These are phyloP conservation scores for Lasius platythorax DNA, from an alignment of 2,888 invertebrate species.

Conservation along the genomic window DNA sequence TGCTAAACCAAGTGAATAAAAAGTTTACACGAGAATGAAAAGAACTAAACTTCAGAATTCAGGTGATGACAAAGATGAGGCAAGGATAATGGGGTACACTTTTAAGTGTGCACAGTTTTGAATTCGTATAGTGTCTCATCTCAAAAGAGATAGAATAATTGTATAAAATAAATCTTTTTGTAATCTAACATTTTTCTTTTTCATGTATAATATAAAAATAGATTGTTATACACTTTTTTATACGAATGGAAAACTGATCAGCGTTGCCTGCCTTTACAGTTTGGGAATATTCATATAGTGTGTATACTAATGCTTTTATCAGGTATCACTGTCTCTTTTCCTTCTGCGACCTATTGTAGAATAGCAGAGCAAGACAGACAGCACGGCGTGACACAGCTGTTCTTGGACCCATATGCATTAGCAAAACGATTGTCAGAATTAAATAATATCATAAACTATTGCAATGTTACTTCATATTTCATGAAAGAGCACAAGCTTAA, in stretches of 20 bases:
- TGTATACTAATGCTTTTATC: conserved; percentile 41
- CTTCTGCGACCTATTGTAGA: conserved; percentile 80
- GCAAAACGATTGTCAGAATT: conserved; percentile 44
- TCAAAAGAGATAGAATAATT: conserved; percentile 4
- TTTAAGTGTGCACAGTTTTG: conserved; percentile 63
- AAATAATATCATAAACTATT: conserved; percentile 43
- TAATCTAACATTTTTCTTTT: conserved; percentile 8
- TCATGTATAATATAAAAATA: background rate
- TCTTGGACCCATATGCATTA: conserved; percentile 85
- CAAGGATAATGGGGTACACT: conserved; percentile 60
- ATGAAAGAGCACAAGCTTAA: conserved; percentile 40
- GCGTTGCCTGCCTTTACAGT: conserved; percentile 72
- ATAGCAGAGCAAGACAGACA: conserved; percentile 76
- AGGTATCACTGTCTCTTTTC: conserved; percentile 79
- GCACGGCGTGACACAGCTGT: conserved; percentile 83
- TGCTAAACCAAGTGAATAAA: conserved; percentile 29
- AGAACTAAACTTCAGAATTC: conserved; percentile 59
- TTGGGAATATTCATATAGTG: conserved; percentile 34
- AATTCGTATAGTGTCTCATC: conserved; percentile 54
- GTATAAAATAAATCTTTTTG: background rate
- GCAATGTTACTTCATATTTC: conserved; percentile 38
- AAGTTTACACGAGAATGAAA: conserved; percentile 37
- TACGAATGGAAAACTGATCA: conserved; percentile 70
- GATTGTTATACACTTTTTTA: background rate
- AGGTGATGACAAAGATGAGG: conserved; percentile 62